Evolutionary conservation across 1,140 invertebrate species (phyloP), one percentile per base, ranked within the genome.

Genomic region (Bombus terrestris): DNA sequence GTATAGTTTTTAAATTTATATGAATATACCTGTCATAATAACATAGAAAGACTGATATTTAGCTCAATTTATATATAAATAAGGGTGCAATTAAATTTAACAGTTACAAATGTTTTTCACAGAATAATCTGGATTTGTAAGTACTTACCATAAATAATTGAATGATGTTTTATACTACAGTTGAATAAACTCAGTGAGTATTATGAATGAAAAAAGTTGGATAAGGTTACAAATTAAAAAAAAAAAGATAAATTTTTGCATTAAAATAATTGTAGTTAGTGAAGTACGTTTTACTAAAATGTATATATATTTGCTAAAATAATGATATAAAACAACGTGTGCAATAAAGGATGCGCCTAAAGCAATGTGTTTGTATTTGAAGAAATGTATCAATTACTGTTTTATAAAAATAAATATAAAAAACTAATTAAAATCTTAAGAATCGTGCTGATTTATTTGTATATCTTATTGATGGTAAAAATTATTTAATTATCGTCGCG

Each of bases 401-500:
- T 59, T 47, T 32, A 47, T 75, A 41, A 66, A 76, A 77, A 53
- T 82, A 5, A 62, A 76, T 35, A 6, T 35, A 66, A 75, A 82
- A 68, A 59, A 13, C 74, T 82, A 15, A 53, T 41, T 62, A 73
- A 66, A 79, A 75, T 71, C 13, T 75, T 57, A 62, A 80, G 72
- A 84, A 69, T 53, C 57, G 32, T 53, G 37, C 37, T 53, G 35
- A 47, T 85, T 41, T 88, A 88, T 81, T 74, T n/a, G 4, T 76
- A 43, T 53, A 37, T 73, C 25, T 73, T 28, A 69, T 41, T 66
- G 25, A 13, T 69, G 32, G 35, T 88, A 62, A 74, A 76, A 88
- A 76, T 84, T 39, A 75, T 75, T 82, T 88, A 47, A 69, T 88
- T 78, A 73, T 81, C 37, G 57, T 76, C 35, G 35, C 53, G 81